Evolutionary conservation across 2,888 invertebrate genomes (phyloP).

Genomic region (Tiliacea citrago): DNA sequence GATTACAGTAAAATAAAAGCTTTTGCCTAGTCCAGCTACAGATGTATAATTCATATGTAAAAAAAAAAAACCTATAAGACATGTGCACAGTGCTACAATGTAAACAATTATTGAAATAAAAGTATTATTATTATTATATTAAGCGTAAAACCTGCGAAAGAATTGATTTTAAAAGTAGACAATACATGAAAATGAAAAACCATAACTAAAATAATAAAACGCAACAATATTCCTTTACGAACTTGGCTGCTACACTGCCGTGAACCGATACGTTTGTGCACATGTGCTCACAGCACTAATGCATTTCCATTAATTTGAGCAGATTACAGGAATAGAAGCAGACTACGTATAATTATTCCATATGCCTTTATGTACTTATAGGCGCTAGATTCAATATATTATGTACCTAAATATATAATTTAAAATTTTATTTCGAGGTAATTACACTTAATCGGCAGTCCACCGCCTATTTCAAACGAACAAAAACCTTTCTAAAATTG

Average conservation of each 20-base stretch:
- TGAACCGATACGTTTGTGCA: conserved; percentile 12
- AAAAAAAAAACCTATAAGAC: background rate
- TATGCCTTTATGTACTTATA: conserved; percentile 4
- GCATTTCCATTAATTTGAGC: conserved; percentile 57
- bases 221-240: background rate
- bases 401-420: too few relatives aligned
- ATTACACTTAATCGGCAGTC: background rate
- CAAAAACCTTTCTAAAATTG: background rate
- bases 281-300: conserved; percentile 36
- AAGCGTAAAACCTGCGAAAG: background rate
- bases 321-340: conserved; percentile 47
- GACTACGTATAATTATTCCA: background rate
- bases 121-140: background rate
- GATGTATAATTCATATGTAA: background rate
- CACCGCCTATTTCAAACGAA: too few relatives aligned
- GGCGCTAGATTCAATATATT: conserved; percentile 2
- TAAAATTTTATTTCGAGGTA: background rate
- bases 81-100: background rate
- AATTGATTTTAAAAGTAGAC: background rate
- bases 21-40: background rate
- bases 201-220: background rate
- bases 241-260: conserved; percentile 15
- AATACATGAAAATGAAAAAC: background rate
- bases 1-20: too few relatives aligned
- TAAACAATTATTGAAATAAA: background rate